Evolutionary conservation across 2,888 invertebrate genomes (phyloP).

Genomic region (Dynastes hyllus): DNA sequence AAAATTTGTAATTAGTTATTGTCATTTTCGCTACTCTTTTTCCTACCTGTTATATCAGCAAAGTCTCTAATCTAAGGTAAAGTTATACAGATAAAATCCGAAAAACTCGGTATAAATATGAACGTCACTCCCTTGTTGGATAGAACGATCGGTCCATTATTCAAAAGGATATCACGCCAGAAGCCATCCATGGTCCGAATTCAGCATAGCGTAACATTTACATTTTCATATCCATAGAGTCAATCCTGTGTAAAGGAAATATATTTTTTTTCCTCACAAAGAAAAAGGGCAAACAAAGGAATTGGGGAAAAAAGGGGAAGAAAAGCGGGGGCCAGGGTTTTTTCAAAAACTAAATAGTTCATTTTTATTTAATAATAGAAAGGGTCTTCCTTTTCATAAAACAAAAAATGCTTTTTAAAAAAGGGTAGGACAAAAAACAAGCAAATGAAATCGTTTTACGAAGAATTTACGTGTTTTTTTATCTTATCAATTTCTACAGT

Average conservation of each 20-base stretch:
- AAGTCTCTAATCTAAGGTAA: background rate
- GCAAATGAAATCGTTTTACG: slow-evolving; percentile 5
- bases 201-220: background rate
- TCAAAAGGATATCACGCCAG: background rate
- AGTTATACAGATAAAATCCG: background rate
- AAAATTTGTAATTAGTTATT: too few relatives aligned
- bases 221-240: slow-evolving; percentile 14
- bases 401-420: background rate
- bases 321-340: too few relatives aligned
- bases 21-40: too few relatives aligned
- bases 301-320: background rate
- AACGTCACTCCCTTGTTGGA: background rate
- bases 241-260: background rate
- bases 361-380: too few relatives aligned
- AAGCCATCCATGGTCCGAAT: background rate
- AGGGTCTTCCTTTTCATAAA: too few relatives aligned
- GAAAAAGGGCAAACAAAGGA: background rate
- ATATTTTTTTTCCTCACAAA: background rate
- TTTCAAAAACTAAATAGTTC: too few relatives aligned
- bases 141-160: background rate
- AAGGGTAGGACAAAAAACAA: background rate
- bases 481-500: slow-evolving; percentile 4
- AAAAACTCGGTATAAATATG: background rate
- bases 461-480: background rate
- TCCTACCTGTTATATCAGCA: too few relatives aligned